A percentile compares a stretch with the other conserved stretches of the same genome.
These are phyloP conservation scores for Eospalax fontanierii DNA, from an alignment of 2,797 vertebrate genomes.

Conservation along the genomic window DNA sequence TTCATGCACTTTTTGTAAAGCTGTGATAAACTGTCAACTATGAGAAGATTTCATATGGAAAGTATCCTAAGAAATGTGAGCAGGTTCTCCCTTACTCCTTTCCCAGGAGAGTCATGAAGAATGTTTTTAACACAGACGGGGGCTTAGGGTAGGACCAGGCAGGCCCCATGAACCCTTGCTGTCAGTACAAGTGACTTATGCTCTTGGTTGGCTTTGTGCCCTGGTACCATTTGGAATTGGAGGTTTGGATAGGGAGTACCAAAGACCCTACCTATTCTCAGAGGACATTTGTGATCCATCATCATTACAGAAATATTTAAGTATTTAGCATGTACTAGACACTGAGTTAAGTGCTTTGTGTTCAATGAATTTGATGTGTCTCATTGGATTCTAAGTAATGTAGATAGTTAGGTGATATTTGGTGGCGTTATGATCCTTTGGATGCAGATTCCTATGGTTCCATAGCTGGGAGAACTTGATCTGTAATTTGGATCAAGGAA, in stretches of 20 bases:
- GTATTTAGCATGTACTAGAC: neutral
- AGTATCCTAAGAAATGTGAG: neutral
- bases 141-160: neutral
- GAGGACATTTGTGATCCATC: neutral
- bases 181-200: neutral
- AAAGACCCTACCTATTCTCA: neutral
- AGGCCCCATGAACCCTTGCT: neutral
- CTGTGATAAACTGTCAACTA: neutral
- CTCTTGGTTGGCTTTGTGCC: neutral
- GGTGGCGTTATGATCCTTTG: neutral
- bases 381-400: neutral
- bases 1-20: neutral
- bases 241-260: neutral
- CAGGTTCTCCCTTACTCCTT: neutral
- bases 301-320: neutral
- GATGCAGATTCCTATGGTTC: neutral
- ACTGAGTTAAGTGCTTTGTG: neutral
- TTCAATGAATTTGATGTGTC: neutral
- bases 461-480: neutral
- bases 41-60: neutral
- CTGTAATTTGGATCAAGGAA: neutral
- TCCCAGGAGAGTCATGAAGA: neutral
- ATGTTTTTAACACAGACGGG: neutral
- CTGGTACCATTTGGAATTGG: neutral
- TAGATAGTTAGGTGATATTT: neutral